Conservation (phyloP, 2,797 vertebrate genomes). For the Tarsius wallacei region DNA sequence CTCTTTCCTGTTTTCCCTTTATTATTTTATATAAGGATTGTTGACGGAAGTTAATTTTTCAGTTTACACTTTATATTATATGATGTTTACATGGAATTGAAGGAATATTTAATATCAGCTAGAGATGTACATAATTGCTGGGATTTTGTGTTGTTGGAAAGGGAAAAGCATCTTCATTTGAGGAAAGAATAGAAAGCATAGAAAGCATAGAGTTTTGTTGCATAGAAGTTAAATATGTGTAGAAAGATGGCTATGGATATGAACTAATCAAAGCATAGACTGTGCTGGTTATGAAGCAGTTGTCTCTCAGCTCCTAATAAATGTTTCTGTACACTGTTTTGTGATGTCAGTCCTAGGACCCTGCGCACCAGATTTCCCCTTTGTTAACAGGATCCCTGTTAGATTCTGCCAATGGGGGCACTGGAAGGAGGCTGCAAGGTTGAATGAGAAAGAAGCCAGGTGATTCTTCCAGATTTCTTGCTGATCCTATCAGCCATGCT, state of each 20-base stretch:
- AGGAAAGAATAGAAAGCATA: neutral
- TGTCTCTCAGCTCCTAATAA: neutral
- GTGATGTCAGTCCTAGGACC: neutral
- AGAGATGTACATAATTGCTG: neutral
- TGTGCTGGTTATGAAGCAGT: neutral
- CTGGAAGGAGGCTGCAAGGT: neutral
- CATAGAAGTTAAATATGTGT: neutral
- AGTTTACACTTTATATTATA: neutral
- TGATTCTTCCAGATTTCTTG: neutral
- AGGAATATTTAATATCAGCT: neutral
- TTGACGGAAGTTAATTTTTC: neutral
- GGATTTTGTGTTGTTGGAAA: neutral
- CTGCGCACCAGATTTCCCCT: neutral
- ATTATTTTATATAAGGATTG: constrained; percentile 10
- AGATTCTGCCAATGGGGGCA: neutral
- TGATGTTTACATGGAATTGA: neutral
- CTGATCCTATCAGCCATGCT: neutral
- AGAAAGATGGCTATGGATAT: neutral
- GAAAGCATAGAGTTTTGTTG: neutral
- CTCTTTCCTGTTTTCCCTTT: neutral
- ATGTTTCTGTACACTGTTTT: neutral
- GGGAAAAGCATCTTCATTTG: neutral
- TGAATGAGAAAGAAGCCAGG: neutral
- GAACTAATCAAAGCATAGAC: neutral
- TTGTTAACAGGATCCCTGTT: neutral